Evolutionary conservation across 2,113 vertebrate species (phyloP).

Genomic region (Pterocles gutturalis): DNA sequence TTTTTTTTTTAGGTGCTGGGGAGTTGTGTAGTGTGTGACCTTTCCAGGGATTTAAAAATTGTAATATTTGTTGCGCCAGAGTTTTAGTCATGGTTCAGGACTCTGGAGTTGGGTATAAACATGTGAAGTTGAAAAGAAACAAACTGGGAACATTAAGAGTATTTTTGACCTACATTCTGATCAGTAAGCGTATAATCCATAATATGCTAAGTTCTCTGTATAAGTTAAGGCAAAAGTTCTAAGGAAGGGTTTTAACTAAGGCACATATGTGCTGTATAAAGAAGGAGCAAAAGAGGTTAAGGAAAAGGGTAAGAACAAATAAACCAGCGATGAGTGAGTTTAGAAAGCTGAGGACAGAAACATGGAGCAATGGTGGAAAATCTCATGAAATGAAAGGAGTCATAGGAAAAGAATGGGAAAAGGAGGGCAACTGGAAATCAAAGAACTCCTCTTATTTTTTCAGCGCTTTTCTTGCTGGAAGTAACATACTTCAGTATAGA

Average conservation of each 20-base stretch:
- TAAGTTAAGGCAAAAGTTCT: neutral
- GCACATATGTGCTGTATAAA: neutral
- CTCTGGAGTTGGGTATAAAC: neutral
- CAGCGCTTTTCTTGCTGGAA: neutral
- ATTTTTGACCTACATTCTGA: neutral
- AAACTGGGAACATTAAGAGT: neutral
- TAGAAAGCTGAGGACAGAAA: neutral
- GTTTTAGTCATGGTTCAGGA: neutral
- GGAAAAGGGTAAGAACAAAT: neutral
- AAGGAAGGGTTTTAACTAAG: neutral
- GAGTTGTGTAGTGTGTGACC: neutral
- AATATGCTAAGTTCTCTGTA: neutral
- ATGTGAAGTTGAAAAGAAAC: neutral
- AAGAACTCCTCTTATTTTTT: neutral
- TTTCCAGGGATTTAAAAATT: neutral
- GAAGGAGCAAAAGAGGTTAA: neutral
- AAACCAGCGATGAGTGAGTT: neutral
- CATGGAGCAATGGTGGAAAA: fast-evolving
- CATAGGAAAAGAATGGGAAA: neutral
- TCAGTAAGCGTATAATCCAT: fast-evolving
- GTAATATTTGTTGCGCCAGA: neutral
- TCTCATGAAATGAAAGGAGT: neutral
- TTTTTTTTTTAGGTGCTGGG: neutral
- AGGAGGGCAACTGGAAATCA: neutral
- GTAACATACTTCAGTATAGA: neutral